These are phyloP conservation scores for Pterocles gutturalis DNA, from an alignment of 2,113 vertebrate species.

Conservation along the genomic window DNA sequence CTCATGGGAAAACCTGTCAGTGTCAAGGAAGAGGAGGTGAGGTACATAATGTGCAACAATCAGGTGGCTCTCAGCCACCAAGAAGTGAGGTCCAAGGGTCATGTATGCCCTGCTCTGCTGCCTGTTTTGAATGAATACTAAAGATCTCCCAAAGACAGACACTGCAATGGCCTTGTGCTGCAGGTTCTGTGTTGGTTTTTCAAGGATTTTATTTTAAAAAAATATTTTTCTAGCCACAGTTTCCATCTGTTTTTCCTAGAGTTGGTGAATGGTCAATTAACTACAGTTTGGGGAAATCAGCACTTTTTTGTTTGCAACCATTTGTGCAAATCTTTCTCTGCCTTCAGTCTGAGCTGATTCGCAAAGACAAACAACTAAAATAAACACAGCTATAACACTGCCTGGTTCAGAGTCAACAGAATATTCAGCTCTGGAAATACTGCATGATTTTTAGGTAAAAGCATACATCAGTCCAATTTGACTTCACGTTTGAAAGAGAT, in stretches of 20 bases:
- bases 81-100: neutral
- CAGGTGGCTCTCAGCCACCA: slow-evolving; percentile 1
- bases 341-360: slow-evolving; percentile 41
- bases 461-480: neutral
- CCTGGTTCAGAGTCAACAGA: neutral
- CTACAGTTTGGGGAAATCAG: slow-evolving; percentile 28
- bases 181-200: neutral
- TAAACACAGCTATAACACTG: slow-evolving; percentile 39
- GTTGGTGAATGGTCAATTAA: slow-evolving; percentile 47
- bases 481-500: slow-evolving; percentile 24
- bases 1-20: neutral
- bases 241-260: neutral
- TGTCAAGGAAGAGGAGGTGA: neutral
- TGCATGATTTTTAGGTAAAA: neutral
- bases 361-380: slow-evolving; percentile 63
- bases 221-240: neutral
- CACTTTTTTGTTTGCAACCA: slow-evolving; percentile 54
- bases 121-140: neutral
- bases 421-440: neutral
- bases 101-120: neutral
- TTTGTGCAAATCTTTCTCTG: slow-evolving; percentile 52
- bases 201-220: neutral
- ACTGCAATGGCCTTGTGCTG: neutral
- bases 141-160: neutral
- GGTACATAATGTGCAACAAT: neutral